Conservation (phyloP, 2,888 invertebrate genomes). For the Elysia crispata region DNA sequence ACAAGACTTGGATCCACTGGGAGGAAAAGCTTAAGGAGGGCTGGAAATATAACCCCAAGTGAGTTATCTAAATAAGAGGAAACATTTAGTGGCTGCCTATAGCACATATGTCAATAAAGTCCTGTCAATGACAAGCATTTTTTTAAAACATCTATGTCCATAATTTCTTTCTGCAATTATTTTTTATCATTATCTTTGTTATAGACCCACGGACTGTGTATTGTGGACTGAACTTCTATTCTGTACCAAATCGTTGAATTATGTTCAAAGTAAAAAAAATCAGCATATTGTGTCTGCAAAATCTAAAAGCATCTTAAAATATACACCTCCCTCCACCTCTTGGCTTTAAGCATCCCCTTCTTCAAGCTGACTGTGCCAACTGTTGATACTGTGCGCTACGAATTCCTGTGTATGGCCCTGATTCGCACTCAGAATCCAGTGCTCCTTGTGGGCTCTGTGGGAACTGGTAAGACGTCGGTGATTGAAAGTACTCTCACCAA, state of each 20-base stretch:
- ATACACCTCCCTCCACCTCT: too few species aligned
- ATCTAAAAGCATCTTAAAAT: too few species aligned
- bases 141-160: too few species aligned
- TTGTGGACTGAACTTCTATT: too few species aligned
- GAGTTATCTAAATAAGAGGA: slow-evolving; percentile 38
- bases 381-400: slow-evolving; percentile 91
- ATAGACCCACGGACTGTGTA: too few species aligned
- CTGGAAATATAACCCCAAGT: slow-evolving; percentile 86
- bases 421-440: slow-evolving; percentile 84
- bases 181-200: too few species aligned
- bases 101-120: too few species aligned
- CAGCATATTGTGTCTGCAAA: too few species aligned
- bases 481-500: slow-evolving; percentile 84
- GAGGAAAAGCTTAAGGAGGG: slow-evolving; percentile 86
- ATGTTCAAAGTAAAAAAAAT: too few species aligned
- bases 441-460: slow-evolving; percentile 89
- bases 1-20: slow-evolving; percentile 86
- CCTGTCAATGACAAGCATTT: too few species aligned
- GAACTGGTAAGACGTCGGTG: slow-evolving; percentile 89
- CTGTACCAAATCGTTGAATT: too few species aligned
- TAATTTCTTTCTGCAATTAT: too few species aligned
- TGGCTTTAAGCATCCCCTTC: slow-evolving; percentile 88
- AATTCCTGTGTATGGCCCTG: slow-evolving; percentile 84
- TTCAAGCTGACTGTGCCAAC: slow-evolving; percentile 92
- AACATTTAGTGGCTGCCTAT: neutral